Base-by-base conservation (phyloP, 2,888 invertebrate genomes). In the Gnatocerus cornutus region DNA sequence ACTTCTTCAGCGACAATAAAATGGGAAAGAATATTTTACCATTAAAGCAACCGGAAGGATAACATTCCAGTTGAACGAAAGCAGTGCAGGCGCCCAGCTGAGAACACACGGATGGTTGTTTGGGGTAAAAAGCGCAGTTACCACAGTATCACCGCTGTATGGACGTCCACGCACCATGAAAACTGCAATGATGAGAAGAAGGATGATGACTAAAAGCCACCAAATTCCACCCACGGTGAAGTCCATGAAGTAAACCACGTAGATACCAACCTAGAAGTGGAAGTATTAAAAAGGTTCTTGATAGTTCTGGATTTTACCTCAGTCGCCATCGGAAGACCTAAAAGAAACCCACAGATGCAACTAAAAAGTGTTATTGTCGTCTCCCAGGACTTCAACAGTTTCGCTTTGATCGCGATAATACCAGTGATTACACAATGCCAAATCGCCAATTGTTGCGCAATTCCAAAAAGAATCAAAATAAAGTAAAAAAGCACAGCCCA, bases 351-450 rank as follows among this genome's bases (percentile, higher is more conserved):
- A 68, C 93, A 90, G 0, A 93, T 91, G 77, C 96, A 96, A 77
- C 94, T 92, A 77, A 93, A 90, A 82, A 94, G 93, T 0, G 94
- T 93, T 69, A 94, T 92, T 4, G 92, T 92, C 0, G 93, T 93
- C 84, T 94, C 93, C 93, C 93, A 94, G 0, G 91, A 87, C 76
- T 90, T 89, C 74, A 96, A 84, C 71, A 89, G 87, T 81, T 89
- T 87, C n/a, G 91, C 86, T 84, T 93, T 90, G 82, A 95, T 88
- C 41, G 94, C 88, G 89, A 95, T 90, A 56, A 96, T 89, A 1
- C 95, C 94, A 13, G 94, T 92, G 71, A 96, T 93, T 59, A 96
- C 93, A 79, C 94, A 94, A 81, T 96, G 95, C 96, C 96, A 96
- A 80, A 96, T 92, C 0, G 95, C 95, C 76, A 96, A 87, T 85